Conservation (phyloP, 1,140 invertebrate species). For the Sitophilus oryzae region DNA sequence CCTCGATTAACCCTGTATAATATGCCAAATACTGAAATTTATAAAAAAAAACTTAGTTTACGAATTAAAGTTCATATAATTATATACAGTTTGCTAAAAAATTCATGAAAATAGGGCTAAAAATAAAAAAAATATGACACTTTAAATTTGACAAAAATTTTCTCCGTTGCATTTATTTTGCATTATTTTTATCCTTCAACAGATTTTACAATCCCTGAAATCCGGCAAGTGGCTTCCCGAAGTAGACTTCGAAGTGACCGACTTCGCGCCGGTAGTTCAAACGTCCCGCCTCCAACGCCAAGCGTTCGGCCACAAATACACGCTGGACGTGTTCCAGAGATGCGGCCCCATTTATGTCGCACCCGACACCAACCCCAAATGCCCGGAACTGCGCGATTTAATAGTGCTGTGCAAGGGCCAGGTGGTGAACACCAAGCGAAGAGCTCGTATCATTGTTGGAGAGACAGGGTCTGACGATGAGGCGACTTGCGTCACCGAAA, state of each 20-base stretch:
- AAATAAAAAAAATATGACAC: too few species aligned
- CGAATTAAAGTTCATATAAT: too few species aligned
- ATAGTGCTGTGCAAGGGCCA: slow-evolving; percentile 46
- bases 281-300: slow-evolving; percentile 47
- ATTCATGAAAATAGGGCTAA: too few species aligned
- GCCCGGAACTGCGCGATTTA: slow-evolving; percentile 46
- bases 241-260: slow-evolving; percentile 48
- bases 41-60: too few species aligned
- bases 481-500: slow-evolving; percentile 43
- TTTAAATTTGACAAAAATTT: too few species aligned
- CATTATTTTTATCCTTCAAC: too few species aligned
- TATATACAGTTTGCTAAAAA: too few species aligned
- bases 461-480: slow-evolving; percentile 35
- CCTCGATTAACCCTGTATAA: too few species aligned
- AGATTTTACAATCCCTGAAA: too few species aligned
- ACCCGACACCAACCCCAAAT: slow-evolving; percentile 37
- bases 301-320: slow-evolving; percentile 47
- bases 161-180: too few species aligned
- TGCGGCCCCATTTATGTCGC: slow-evolving; percentile 48
- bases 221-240: slow-evolving; percentile 49
- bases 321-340: slow-evolving; percentile 46
- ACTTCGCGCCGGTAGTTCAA: slow-evolving; percentile 50
- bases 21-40: too few species aligned
- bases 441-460: slow-evolving; percentile 48
- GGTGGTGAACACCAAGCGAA: slow-evolving; percentile 38